Evolutionary conservation across 1,140 invertebrate species (phyloP), one percentile per base, ranked within the genome.

Genomic region (Drosophila bipectinata): DNA sequence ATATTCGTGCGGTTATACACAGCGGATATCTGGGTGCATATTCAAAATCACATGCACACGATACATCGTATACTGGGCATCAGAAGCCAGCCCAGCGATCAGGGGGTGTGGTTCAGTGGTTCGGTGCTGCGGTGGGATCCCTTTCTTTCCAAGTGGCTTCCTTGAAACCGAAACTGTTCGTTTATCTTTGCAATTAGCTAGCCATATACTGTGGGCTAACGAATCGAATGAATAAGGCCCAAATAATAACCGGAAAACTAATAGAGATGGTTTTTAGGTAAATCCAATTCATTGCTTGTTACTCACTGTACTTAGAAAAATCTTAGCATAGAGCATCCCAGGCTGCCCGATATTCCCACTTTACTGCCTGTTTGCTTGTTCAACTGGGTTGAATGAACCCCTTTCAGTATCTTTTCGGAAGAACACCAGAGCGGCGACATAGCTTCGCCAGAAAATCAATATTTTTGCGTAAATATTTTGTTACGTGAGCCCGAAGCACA

Each of bases 111-210:
- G 34, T 37, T 47, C n/a, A 30, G 28, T 47, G 61, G 30, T n/a
- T 45, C 24, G 24, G 55, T 37, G 41, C 45, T 18, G 6, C 45
- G 28, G 32, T 9, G 5, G 28, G 45, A 14, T 62, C 18, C 26
- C 45, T 15, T 48, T n/a, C 24, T 37, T 30, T 39, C 15, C 12
- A 7, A 44, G 60, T 58, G 55, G 55, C 41, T 71, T 51, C 49
- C 1, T 12, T 21, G 21, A 63, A 56, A 47, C n/a, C 10, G 24
- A 30, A 45, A 39, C 53, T 49, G 45, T 62, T 74, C 75, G 69
- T 74, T 77, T 85, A 85, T 77, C 44, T 73, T 39, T 49, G 37
- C 48, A 75, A 75, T 87, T 78, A 81, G 77, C 58, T 28, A 49
- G 48, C 57, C 37, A 77, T 77, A 69, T 71, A 77, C 60, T 67